Base-by-base conservation (phyloP, 2,113 vertebrate genomes). In the Entelurus aequoreus region DNA sequence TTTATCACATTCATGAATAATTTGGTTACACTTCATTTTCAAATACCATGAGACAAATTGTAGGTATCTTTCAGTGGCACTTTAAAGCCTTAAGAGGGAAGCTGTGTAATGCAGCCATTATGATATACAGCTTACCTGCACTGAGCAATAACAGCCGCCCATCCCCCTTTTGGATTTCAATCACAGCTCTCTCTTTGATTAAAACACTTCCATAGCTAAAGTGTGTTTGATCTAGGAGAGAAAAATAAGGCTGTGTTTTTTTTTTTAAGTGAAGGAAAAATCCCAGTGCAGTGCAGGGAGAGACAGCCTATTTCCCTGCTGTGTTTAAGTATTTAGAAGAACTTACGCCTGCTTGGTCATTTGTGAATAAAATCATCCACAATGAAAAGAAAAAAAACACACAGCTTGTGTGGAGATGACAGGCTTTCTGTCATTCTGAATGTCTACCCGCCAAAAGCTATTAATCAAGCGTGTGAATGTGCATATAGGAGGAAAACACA, bases 361-460 rank as follows among this genome's bases (percentile, higher is more conserved):
- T 48, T 54, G 62, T 74, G 62, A 62, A 87, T 71, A 80, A 86
- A 92, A 91, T 82, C 86, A 87, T 87, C 82, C 84, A 79, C 82
- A 85, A 88, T 92, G 80, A 78, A 74, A 84, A 86, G 87, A 75
- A 76, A 69, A 87, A 86, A 84, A 79, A 77, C 79, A 89, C 81
- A 82, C 74, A 85, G 72, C 82, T 75, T 49, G 81, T 87, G 81
- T 82, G 81, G 80, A 68, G 72, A 74, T 75, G 83, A 88, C 82
- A 80, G 68, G 85, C 79, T 84, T 80, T 72, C 66, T 83, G 78
- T 82, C 65, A 71, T 67, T 80, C 68, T 49, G 59, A 74, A 69
- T 75, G 59, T 76, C 67, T 69, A 46, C 55, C 77, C 21, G 63
- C 55, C 60, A 66, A 81, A 82, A 47, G 67, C 77, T 78, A 87